Evolutionary conservation across 2,888 invertebrate genomes (phyloP).

Genomic region (Phyllotreta striolata): DNA sequence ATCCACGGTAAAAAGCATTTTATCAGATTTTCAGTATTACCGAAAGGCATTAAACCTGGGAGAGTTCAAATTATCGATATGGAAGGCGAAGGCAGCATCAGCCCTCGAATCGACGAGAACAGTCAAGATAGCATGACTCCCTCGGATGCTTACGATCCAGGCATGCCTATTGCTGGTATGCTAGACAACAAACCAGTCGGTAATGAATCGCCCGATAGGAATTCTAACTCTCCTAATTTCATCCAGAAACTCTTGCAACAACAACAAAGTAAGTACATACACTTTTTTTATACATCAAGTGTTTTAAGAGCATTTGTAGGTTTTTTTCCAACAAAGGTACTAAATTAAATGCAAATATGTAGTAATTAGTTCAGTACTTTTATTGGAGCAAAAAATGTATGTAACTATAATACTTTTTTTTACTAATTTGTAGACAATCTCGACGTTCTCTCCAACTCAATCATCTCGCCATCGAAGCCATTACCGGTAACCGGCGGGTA

Average conservation of each 20-base stretch:
- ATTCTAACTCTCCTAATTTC: constrained; percentile 56
- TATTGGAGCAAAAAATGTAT: background rate
- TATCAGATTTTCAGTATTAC: constrained; percentile 80
- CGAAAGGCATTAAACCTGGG: constrained; percentile 77
- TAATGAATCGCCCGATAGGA: constrained; percentile 53
- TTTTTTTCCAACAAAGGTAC: background rate
- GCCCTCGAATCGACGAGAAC: constrained; percentile 47
- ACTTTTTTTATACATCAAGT: constrained; percentile 14
- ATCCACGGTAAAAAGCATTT: constrained; percentile 81
- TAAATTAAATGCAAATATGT: no score
- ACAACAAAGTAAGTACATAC: constrained; percentile 37
- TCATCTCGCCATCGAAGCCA: constrained; percentile 69
- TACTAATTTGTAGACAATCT: constrained; percentile 61
- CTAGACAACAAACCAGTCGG: constrained; percentile 26
- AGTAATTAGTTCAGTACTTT: no score
- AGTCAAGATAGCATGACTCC: constrained; percentile 42
- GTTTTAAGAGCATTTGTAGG: background rate
- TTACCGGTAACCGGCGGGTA: constrained; percentile 63
- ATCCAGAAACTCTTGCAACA: constrained; percentile 56
- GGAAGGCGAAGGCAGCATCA: constrained; percentile 64
- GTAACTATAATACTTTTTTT: background rate
- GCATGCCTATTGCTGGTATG: constrained; percentile 46
- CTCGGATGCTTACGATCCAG: constrained; percentile 52
- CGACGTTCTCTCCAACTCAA: constrained; percentile 72
- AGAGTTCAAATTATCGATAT: constrained; percentile 75